Base-by-base conservation (phyloP, 2,888 invertebrate genomes). In the Heliconius ismenius region DNA sequence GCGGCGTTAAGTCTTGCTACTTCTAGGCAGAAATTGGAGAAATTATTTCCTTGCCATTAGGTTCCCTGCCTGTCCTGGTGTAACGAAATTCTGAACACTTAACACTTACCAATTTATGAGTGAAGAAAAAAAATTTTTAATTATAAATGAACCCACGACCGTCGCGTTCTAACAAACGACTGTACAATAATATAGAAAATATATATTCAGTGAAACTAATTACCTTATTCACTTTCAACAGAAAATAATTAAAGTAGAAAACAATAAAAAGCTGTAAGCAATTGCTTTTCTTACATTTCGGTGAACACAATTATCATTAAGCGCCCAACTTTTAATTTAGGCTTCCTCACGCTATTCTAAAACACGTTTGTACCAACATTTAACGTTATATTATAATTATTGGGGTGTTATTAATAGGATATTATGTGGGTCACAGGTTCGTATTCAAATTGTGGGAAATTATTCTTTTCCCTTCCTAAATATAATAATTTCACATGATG, bases 231-330 rank as follows among this genome's bases (percentile, higher is more conserved):
- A 69, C 49, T 62, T 73, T 10, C 24, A 43, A 39, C 39, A 36
- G 21, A 73, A 73, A 72, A 62, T 73, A 73, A 73, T 73, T 39
- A 73, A 39, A 73, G 39, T 24, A 73, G 62, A 64, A 60, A 72
- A 76, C 49, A 76, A 72, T 70, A 74, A 72, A 76, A 77, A 77
- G 68, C 43, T 62, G 74, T 75, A 73, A 80, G 77, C 77, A 74
- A 80, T 80, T 76, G 80, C 64, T 76, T 79, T 67, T 68, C 79
- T 79, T 79, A 78, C 80, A 77, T 74, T 69, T 75, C 74, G 73
- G 67, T 68, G 77, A 78, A 77, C 77, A 76, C 74, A 80, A 80
- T 80, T 79, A 80, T 79, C 78, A 77, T 78, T 80, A 80, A 79
- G 75, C 79, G 72, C 58, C 60, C 36, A 80, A 80, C 74, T 79